Percentiles rank a stretch among this genome's conserved stretches.
These are phyloP conservation scores for Colostygia pectinataria DNA, from an alignment of 2,888 invertebrate species.

Conservation along the genomic window DNA sequence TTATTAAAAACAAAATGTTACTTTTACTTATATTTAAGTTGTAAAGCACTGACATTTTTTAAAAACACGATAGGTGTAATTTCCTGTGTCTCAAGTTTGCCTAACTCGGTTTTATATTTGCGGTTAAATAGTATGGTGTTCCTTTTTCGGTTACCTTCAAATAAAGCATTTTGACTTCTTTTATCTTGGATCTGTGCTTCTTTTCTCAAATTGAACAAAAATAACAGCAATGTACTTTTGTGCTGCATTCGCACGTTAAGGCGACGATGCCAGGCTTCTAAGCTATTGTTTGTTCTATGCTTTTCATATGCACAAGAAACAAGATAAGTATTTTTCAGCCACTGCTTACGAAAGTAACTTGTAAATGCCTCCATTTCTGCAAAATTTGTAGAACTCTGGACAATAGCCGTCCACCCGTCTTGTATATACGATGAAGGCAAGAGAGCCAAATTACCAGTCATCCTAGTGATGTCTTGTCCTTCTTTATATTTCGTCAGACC, in stretches of 20 bases:
- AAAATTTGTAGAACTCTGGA: constrained; percentile 10
- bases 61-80: constrained; percentile 9
- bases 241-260: constrained; percentile 16
- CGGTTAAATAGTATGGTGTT: constrained; percentile 9
- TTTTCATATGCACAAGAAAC: constrained; percentile 18
- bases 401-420: constrained; percentile 15
- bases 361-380: constrained; percentile 14
- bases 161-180: constrained; percentile 14
- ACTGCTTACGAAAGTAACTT: constrained; percentile 14
- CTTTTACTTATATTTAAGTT: constrained; percentile 15
- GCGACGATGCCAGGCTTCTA: constrained; percentile 16
- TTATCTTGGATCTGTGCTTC: constrained; percentile 14
- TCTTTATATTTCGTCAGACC: constrained; percentile 15
- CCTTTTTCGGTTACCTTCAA: constrained; percentile 11
- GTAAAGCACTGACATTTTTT: constrained; percentile 10
- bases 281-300: constrained; percentile 19
- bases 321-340: constrained; percentile 3
- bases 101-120: constrained; percentile 18
- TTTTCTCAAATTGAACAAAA: constrained; percentile 16
- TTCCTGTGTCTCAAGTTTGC: constrained; percentile 17
- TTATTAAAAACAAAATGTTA: no score
- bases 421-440: constrained; percentile 16
- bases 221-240: constrained; percentile 13
- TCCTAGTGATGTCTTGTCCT: constrained; percentile 17
- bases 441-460: constrained; percentile 11